Evolutionary conservation across 2,888 invertebrate species (phyloP).

Genomic region (Nebria brevicollis): DNA sequence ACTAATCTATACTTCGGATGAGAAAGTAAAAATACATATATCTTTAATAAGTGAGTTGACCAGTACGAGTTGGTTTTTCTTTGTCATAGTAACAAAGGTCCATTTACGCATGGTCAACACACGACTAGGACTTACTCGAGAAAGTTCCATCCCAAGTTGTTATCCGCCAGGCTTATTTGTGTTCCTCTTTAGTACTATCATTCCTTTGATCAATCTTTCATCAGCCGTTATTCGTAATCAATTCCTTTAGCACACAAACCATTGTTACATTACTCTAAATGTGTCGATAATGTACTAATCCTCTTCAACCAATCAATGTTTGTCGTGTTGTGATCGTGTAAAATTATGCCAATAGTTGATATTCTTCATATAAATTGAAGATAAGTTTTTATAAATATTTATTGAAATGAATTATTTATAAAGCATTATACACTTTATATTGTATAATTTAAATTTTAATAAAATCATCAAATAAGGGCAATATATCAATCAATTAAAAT

Average conservation of each 20-base stretch:
- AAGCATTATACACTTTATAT: too few relatives aligned
- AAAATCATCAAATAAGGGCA: too few relatives aligned
- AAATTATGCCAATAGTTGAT: too few relatives aligned
- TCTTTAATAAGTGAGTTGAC: neutral
- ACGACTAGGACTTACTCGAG: neutral
- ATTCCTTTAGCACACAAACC: constrained; percentile 24
- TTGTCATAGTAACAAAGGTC: neutral
- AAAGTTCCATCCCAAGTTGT: constrained; percentile 7
- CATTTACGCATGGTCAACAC: neutral
- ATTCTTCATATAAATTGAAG: too few relatives aligned
- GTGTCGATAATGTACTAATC: constrained; percentile 30
- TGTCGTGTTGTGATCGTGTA: too few relatives aligned
- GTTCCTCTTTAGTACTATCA: constrained; percentile 21
- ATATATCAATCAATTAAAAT: too few relatives aligned
- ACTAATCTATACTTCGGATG: neutral
- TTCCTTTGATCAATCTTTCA: constrained; percentile 30
- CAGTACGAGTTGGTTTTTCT: neutral
- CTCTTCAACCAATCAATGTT: constrained; percentile 6
- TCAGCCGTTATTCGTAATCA: constrained; percentile 36
- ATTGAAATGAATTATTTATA: too few relatives aligned
- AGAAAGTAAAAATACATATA: neutral
- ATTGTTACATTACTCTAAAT: constrained; percentile 31
- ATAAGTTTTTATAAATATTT: too few relatives aligned
- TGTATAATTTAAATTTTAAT: too few relatives aligned
- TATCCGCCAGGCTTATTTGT: constrained; percentile 32